These are phyloP conservation scores for Pristionchus arcanus DNA, from an alignment of 2,888 invertebrate species.

Conservation along the genomic window DNA sequence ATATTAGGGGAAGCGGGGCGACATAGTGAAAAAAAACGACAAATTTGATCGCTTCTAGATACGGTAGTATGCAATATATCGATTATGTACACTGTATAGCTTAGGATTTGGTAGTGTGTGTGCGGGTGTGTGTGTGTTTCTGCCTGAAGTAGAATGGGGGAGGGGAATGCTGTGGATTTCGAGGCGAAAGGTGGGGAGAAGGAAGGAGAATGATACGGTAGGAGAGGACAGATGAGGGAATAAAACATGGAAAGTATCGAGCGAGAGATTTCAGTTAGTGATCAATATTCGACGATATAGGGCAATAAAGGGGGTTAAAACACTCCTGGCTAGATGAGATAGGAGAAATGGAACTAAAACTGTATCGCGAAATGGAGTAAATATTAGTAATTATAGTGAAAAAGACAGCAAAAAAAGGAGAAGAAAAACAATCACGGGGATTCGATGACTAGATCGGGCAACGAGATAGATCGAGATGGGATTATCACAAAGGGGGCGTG, in stretches of 20 bases:
- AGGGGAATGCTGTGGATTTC: slow-evolving; percentile 24
- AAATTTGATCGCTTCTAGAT: background rate
- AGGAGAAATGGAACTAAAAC: slow-evolving; percentile 19
- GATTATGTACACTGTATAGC: slow-evolving; percentile 50
- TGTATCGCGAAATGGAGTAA: background rate
- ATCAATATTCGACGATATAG: background rate
- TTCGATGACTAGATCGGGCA: slow-evolving; percentile 21
- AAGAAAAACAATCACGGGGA: background rate
- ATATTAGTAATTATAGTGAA: background rate
- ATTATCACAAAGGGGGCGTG: background rate
- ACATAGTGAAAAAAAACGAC: background rate
- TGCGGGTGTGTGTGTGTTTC: background rate
- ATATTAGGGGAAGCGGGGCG: background rate
- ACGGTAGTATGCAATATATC: background rate
- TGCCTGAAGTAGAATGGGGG: background rate
- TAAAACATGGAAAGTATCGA: slow-evolving; percentile 28
- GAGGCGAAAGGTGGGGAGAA: background rate
- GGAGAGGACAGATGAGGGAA: background rate
- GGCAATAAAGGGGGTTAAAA: slow-evolving; percentile 13
- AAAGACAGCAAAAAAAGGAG: background rate
- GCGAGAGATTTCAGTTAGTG: slow-evolving; percentile 12
- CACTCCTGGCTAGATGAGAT: slow-evolving; percentile 3
- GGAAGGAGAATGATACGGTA: background rate
- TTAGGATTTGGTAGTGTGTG: slow-evolving; percentile 8
- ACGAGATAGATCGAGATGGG: background rate